Percentiles rank a stretch among this genome's conserved stretches.
These are phyloP conservation scores for Eidolon dupreanum DNA, from an alignment of 2,797 vertebrate species.

Conservation along the genomic window DNA sequence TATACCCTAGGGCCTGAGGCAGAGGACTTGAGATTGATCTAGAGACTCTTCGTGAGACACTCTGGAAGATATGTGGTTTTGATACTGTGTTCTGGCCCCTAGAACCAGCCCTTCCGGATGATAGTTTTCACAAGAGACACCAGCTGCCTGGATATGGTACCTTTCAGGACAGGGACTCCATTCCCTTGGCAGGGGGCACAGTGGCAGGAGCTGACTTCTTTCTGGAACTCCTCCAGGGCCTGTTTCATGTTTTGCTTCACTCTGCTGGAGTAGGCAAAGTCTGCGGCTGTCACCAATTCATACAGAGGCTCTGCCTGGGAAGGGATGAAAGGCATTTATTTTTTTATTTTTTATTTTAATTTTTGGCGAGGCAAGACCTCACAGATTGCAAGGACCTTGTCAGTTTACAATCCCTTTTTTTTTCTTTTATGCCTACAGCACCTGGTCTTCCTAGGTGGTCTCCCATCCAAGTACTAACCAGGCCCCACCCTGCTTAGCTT, in stretches of 20 bases:
- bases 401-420: no score
- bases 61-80: neutral
- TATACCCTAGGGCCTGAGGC: neutral
- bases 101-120: neutral
- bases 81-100: neutral
- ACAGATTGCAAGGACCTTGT: no score
- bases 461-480: no score
- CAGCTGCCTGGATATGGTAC: conserved; percentile 79
- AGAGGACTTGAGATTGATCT: neutral
- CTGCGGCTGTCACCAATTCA: conserved; percentile 90
- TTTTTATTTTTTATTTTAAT: neutral
- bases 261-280: conserved; percentile 84
- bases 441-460: no score
- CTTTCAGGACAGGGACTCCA: conserved; percentile 91
- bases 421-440: no score
- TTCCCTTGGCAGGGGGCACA: conserved; percentile 93
- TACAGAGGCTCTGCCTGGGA: conserved; percentile 90
- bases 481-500: no score
- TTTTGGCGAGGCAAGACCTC: no score
- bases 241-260: conserved; percentile 91
- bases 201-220: conserved; percentile 90
- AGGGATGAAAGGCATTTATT: neutral
- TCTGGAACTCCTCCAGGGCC: conserved; percentile 91
- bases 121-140: neutral
- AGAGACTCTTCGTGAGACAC: neutral